Conservation (phyloP, 2,888 invertebrate genomes). For the Melanostoma scalare region DNA sequence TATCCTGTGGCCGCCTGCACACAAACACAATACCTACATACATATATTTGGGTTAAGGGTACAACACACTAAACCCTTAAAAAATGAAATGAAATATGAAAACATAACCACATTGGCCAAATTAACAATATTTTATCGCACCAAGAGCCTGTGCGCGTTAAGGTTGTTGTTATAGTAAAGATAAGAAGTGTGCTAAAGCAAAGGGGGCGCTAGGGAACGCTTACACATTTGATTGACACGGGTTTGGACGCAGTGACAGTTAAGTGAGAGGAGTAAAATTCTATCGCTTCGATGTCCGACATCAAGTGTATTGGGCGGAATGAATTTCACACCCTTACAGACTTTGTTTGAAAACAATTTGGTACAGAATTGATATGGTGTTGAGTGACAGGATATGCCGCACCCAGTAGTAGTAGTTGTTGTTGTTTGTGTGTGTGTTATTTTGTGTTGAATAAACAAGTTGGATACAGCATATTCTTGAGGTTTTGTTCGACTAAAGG, state of each 20-base stretch:
- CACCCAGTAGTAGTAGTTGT: not conserved
- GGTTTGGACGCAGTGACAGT: not conserved
- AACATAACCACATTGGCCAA: constrained; percentile 63
- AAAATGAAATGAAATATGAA: constrained; percentile 31
- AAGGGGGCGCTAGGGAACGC: not conserved
- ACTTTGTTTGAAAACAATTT: constrained; percentile 1
- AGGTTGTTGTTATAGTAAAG: constrained; percentile 3
- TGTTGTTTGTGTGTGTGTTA: not conserved
- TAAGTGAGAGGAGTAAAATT: not conserved
- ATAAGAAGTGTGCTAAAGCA: not conserved
- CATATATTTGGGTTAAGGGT: constrained; percentile 42
- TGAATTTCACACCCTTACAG: not conserved
- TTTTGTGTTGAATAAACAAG: too few species aligned
- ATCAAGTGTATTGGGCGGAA: not conserved
- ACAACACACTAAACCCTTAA: not conserved
- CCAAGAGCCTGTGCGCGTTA: not conserved
- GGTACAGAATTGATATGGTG: not conserved
- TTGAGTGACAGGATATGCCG: not conserved
- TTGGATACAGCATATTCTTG: too few species aligned
- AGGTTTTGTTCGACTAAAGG: too few species aligned
- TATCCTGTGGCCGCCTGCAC: constrained; percentile 1
- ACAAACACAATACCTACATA: constrained; percentile 15
- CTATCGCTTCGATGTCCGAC: not conserved
- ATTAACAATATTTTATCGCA: constrained; percentile 50
- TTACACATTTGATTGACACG: not conserved